Evolutionary conservation across 2,113 vertebrate genomes (phyloP).

Genomic region (Scolopax mira): DNA sequence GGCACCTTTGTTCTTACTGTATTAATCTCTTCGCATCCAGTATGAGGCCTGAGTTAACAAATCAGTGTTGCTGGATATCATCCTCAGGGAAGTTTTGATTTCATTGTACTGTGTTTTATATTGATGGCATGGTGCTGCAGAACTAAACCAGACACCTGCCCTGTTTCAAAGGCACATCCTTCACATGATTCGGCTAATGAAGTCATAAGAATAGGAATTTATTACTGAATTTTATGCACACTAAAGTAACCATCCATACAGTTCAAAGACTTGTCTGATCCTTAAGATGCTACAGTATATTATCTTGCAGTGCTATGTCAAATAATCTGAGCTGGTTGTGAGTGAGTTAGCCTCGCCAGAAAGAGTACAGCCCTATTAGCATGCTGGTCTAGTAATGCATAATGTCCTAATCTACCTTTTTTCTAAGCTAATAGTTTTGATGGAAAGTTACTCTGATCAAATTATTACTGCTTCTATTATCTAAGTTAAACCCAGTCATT

Average conservation of each 20-base stretch:
- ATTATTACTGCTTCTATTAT: not conserved
- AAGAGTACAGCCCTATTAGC: not conserved
- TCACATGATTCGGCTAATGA: not conserved
- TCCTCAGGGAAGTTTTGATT: constrained; percentile 14
- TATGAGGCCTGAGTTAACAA: not conserved
- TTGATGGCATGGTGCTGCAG: not conserved
- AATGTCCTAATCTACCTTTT: not conserved
- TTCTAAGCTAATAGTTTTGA: not conserved
- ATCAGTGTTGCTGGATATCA: not conserved
- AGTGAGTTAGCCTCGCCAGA: not conserved
- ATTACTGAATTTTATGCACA: constrained; percentile 17
- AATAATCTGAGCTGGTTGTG: not conserved
- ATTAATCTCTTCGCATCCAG: not conserved
- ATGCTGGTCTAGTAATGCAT: not conserved
- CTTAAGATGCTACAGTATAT: not conserved
- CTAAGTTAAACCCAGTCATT: not conserved
- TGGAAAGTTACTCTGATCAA: not conserved
- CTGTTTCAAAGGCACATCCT: not conserved
- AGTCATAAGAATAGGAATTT: not conserved
- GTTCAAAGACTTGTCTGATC: not conserved
- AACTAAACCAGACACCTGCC: constrained; percentile 11
- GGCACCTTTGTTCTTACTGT: not conserved
- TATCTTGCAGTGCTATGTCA: not conserved
- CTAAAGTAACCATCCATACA: not conserved
- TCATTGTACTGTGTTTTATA: not conserved